Evolutionary conservation across 1,140 invertebrate genomes (phyloP), one percentile per base, ranked within the genome.

Genomic region (Drosophila nebulosa): DNA sequence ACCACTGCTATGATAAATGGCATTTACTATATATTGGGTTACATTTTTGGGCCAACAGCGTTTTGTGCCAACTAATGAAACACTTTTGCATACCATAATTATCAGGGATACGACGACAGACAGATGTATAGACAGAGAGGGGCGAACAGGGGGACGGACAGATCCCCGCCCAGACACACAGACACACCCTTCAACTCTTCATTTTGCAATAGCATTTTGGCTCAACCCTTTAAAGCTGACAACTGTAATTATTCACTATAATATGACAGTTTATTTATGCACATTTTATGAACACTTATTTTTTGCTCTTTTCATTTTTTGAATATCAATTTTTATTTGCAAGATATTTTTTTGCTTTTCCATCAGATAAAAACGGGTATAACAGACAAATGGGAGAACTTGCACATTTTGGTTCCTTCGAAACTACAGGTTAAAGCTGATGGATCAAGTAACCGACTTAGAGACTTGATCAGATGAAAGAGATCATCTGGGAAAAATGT

Each of bases 181-280:
- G 39, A 18, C 39, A 18, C 39, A 42, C 39, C 39, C 39, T 21
- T 46, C 16, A 21, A n/a, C 16, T 16, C 39, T 46, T 46, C 39
- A 42, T 42, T 42, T 42, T 6, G 7, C 7, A 18, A n/a, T 16
- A 16, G 14, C n/a, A 42, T 9, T 42, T 42, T 42, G 14, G 14
- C 39, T 42, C 39, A 46, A 46, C 39, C 39, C 39, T 46, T 46
- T 46, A 46, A 46, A 85, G 80, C 81, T 61, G 80, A 84, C 80
- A 85, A 68, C 64, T 68, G 80, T 77, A 86, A 84, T 84, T 84
- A 86, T 80, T 79, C 78, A 79, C 80, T 64, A 21, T 79, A 76
- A 84, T 86, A 63, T 63, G 80, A 77, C 81, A 86, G 39, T 46
- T 80, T 85, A 80, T 85, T 86, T 84, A 86, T 86, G 68, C 77